Percentiles rank a stretch among this genome's conserved stretches.
Evolutionary conservation across 92 coral and sea anemone genomes (phyloP).

Genomic region (Isaurus tuberculatus): DNA sequence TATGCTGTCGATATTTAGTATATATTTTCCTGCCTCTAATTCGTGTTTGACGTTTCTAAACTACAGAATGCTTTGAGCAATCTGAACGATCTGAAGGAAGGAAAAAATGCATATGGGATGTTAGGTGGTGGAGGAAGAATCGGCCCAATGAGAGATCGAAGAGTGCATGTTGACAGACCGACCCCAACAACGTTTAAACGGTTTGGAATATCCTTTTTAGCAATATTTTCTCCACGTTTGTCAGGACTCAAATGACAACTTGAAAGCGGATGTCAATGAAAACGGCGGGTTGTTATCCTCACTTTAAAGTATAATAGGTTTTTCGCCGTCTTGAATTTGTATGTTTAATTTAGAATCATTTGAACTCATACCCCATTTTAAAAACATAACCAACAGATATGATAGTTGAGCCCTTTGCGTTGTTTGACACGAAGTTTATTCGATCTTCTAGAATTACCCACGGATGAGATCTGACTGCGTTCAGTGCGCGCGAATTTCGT

Average conservation of each 20-base stretch:
- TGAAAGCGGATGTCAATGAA: conserved; percentile 39
- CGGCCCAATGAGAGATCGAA: conserved; percentile 74
- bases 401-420: conserved; percentile 9
- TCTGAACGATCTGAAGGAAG: conserved; percentile 70
- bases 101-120: conserved; percentile 44
- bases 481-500: conserved; percentile 49
- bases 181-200: conserved; percentile 66
- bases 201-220: conserved; percentile 83
- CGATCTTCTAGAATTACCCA: conserved; percentile 26
- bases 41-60: conserved; percentile 52
- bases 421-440: conserved; percentile 14
- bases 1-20: conserved; percentile 45
- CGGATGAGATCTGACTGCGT: conserved; percentile 27
- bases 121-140: conserved; percentile 62
- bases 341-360: conserved; percentile 16
- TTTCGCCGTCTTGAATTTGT: conserved; percentile 20
- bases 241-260: conserved; percentile 28
- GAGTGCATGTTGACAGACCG: conserved; percentile 72
- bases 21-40: conserved; percentile 48
- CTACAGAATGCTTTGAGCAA: conserved; percentile 80
- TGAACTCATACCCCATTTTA: conserved; percentile 9
- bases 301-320: conserved; percentile 21
- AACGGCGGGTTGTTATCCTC: conserved; percentile 37
- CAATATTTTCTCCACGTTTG: conserved; percentile 10
- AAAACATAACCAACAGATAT: conserved; percentile 20